Percentiles rank a stretch among this genome's conserved stretches.
phyloP scores from a whole-genome alignment of 30 jellyfish, hydroid and myxozoan species.

The Cassiopea xamachana region DNA sequence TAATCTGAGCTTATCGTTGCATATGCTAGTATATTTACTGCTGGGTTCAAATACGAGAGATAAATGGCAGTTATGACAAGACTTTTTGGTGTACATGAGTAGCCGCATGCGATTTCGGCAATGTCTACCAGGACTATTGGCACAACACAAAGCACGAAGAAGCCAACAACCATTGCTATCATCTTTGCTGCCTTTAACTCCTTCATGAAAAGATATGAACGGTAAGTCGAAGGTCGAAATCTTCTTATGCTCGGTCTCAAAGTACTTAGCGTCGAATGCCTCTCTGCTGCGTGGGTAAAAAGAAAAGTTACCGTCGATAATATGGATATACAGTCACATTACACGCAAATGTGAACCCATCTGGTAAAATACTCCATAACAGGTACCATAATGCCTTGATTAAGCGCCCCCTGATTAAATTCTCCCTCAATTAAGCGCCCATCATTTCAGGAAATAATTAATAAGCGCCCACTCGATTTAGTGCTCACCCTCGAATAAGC shows the following conservation, averaged over 20 bases:
- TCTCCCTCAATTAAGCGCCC: too few species aligned
- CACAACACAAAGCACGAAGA: constrained; percentile 55
- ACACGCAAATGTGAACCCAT: too few species aligned
- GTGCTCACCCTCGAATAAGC: too few species aligned
- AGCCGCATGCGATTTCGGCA: constrained; percentile 68
- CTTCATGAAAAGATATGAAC: constrained; percentile 46
- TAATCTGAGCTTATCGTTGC: constrained; percentile 72
- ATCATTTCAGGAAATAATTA: too few species aligned
- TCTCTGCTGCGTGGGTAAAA: background rate
- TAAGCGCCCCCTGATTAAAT: too few species aligned
- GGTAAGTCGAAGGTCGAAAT: constrained; percentile 35
- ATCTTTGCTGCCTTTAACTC: constrained; percentile 79
- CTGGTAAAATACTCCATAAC: too few species aligned
- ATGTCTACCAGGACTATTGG: constrained; percentile 73
- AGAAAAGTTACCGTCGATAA: background rate
- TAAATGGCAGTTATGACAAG: constrained; percentile 57
- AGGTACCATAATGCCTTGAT: too few species aligned
- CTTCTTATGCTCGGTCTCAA: background rate
- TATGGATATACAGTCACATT: background rate
- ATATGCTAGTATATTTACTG: constrained; percentile 63
- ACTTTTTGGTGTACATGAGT: constrained; percentile 54
- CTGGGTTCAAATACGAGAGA: constrained; percentile 74
- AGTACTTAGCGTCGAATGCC: background rate
- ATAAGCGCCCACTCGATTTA: too few species aligned
- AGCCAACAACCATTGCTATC: constrained; percentile 75